A percentile compares a stretch with the other conserved stretches of the same genome.
phyloP scores from a whole-genome alignment of 2,113 vertebrate species.

The Chloropsis cyanopogon region DNA sequence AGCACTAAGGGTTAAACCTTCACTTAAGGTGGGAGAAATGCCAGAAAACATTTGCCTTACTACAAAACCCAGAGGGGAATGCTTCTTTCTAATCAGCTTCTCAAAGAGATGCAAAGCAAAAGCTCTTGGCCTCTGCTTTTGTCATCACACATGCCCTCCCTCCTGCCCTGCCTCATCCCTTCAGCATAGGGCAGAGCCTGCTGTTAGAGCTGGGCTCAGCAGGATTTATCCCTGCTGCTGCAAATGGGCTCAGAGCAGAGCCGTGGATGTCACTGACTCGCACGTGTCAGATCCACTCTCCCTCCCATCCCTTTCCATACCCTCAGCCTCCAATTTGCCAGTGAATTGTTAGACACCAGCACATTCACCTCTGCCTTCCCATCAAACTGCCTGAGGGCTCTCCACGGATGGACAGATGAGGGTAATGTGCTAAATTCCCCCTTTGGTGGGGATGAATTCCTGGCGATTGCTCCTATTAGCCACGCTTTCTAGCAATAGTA shows the following conservation, averaged over 20 bases:
- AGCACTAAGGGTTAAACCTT: conserved; percentile 16
- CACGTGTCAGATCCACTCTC: background rate
- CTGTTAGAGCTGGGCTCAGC: conserved; percentile 38
- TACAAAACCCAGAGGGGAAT: background rate
- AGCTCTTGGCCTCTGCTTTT: conserved; percentile 1
- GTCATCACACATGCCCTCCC: background rate
- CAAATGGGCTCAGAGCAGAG: background rate
- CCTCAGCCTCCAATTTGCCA: background rate
- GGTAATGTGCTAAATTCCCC: background rate
- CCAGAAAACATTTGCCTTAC: conserved; percentile 35
- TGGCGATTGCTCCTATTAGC: conserved; percentile 20
- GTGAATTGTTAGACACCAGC: conserved; percentile 26
- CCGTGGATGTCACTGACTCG: background rate
- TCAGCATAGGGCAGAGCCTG: background rate
- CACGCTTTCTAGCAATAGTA: background rate
- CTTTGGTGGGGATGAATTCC: background rate
- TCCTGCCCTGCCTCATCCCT: background rate
- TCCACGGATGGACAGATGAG: background rate
- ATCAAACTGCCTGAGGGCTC: background rate
- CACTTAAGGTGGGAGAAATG: background rate
- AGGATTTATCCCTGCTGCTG: background rate
- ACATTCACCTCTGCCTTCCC: background rate
- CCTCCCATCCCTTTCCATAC: background rate
- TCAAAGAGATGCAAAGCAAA: conserved; percentile 56
- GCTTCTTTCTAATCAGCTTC: conserved; percentile 30